Evolutionary conservation across 2,113 vertebrate genomes (phyloP).

Genomic region (Eolophus roseicapilla): DNA sequence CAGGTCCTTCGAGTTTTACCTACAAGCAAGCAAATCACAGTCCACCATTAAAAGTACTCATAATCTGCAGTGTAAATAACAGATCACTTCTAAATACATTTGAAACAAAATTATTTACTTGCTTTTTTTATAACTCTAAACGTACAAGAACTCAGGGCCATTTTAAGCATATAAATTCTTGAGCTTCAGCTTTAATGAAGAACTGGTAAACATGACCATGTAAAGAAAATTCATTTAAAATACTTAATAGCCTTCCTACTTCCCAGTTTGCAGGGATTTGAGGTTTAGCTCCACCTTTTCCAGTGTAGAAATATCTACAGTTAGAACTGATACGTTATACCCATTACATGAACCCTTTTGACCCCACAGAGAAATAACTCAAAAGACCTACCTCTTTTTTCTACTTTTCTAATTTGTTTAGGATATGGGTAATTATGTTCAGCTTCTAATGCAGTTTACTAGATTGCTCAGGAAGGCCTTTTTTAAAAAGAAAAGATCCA

Average conservation of each 20-base stretch:
- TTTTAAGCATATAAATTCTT: background rate
- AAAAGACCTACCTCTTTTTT: background rate
- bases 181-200: background rate
- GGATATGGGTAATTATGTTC: background rate
- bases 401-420: background rate
- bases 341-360: background rate
- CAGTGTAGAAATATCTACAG: background rate
- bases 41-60: background rate
- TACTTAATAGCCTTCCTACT: background rate
- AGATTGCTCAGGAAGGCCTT: background rate
- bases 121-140: background rate
- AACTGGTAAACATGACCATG: background rate
- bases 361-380: background rate
- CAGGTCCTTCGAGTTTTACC: constrained; percentile 85
- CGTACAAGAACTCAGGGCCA: background rate
- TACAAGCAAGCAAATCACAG: constrained; percentile 72
- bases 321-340: background rate
- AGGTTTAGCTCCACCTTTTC: background rate
- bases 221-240: background rate
- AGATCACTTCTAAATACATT: background rate
- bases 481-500: background rate
- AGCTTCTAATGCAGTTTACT: background rate
- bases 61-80: background rate
- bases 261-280: background rate
- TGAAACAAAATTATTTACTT: background rate